Base-by-base conservation (phyloP, 2,797 vertebrate genomes). In the Kryptopterus vitreolus region DNA sequence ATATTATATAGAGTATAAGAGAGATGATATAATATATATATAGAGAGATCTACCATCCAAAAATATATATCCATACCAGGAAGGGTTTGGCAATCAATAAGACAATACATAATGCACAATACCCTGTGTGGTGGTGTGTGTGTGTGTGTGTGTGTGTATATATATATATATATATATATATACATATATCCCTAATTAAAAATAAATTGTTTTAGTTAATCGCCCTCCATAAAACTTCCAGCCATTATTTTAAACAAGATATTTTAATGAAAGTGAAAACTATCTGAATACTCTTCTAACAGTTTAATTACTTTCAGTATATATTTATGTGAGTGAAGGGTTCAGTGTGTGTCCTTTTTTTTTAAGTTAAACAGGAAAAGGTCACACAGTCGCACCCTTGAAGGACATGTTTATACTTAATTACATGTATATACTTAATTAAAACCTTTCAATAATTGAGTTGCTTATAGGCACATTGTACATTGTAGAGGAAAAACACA, bases 391-490 rank as follows among this genome's bases (percentile, higher is more conserved):
- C 9, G 26, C 15, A 48, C 43, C 24, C 43, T 50, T 69, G 43
- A 69, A 46, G 38, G 22, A 46, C 20, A 6, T 66, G 22, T 15
- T n/a, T 43, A 43, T n/a, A 65, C 33, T 65, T 38, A 65, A 65
- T 13, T 68, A 68, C 38, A 43, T n/a, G n/a, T n/a, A n/a, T n/a
- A 38, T n/a, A 65, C 35, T 66, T 43, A 66, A 66, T 16, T 68
- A 68, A 66, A 66, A 15, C 63, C 38, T n/a, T 66, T 22, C 15
- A 35, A 66, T 61, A 24, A 66, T 68, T 68, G 65, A 22, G 63
- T 24, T 68, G 63, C 13, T 68, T 3, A 46, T 7, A 18, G 24
- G 46, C 15, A 48, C 15, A 48, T 29, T 20, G 6, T 48, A 13
- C 10, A 48, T 68, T 6, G n/a, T n/a, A n/a, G 12, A 68, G 43